Conservation (phyloP, 2,888 invertebrate genomes). For the Lutraria lutraria region DNA sequence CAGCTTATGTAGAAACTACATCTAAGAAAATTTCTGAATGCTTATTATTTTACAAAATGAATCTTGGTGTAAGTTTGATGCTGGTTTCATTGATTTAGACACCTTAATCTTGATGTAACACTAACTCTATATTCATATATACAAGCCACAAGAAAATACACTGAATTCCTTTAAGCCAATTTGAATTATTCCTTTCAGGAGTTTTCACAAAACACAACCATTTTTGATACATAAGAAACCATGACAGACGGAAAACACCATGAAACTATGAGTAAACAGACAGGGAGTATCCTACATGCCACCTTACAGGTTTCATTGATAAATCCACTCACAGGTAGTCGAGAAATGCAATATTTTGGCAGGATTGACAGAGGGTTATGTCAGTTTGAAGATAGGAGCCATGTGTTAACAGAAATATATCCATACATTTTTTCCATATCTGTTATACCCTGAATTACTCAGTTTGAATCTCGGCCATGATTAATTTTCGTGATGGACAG, state of each 20-base stretch:
- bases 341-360: conserved; percentile 35
- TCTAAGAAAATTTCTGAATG: too few relatives aligned
- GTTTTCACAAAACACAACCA: too few relatives aligned
- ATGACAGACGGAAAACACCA: neutral
- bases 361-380: conserved; percentile 24
- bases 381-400: conserved; percentile 21
- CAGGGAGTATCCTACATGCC: neutral
- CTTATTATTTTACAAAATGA: too few relatives aligned
- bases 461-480: neutral
- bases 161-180: too few relatives aligned
- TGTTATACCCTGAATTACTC: neutral
- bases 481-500: neutral
- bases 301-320: conserved; percentile 27
- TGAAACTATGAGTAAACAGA: neutral
- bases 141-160: too few relatives aligned
- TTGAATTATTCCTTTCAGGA: too few relatives aligned
- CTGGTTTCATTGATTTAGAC: too few relatives aligned
- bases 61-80: too few relatives aligned
- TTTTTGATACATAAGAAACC: neutral
- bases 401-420: conserved; percentile 40
- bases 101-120: too few relatives aligned
- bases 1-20: too few relatives aligned
- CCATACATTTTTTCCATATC: conserved; percentile 14
- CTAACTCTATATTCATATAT: too few relatives aligned
- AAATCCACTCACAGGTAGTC: conserved; percentile 23